Percentiles rank a stretch among this genome's conserved stretches.
Evolutionary conservation across 2,797 vertebrate species (phyloP).

Genomic region (Gadopsis marmoratus): DNA sequence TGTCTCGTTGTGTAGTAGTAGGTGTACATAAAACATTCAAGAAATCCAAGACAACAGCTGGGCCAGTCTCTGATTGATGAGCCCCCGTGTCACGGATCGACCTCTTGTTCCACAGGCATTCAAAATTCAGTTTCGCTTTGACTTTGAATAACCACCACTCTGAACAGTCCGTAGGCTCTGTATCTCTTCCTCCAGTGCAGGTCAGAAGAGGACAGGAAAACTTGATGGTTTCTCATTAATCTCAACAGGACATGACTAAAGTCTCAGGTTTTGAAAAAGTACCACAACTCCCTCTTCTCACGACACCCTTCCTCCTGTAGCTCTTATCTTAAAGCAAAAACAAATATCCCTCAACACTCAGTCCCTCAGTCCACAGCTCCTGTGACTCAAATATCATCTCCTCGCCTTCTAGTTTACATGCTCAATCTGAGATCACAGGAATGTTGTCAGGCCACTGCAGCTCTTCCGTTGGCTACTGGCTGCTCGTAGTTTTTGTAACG

Average conservation of each 20-base stretch:
- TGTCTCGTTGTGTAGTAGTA: not conserved
- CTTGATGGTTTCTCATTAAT: not conserved
- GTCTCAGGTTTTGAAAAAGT: not conserved
- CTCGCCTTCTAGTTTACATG: not conserved
- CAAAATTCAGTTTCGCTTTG: not conserved
- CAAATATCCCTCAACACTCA: slow-evolving; percentile 24
- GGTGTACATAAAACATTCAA: not conserved
- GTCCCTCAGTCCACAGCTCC: not conserved
- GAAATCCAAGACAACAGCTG: not conserved
- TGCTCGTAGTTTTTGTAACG: slow-evolving; percentile 4
- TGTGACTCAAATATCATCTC: not conserved
- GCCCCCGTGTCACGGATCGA: not conserved
- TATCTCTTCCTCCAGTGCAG: too few relatives aligned
- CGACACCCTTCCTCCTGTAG: not conserved
- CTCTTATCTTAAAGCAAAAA: slow-evolving; percentile 12
- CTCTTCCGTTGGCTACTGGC: not conserved
- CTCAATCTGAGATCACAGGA: slow-evolving; percentile 22
- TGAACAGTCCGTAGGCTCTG: too few relatives aligned
- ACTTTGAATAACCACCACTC: not conserved
- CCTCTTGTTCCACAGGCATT: not conserved
- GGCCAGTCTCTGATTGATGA: not conserved
- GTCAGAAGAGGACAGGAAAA: slow-evolving; percentile 16
- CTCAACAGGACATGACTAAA: not conserved
- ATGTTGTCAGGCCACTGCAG: slow-evolving; percentile 24
- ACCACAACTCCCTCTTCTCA: not conserved